These are phyloP conservation scores for Hypolimnas misippus DNA, from an alignment of 2,888 invertebrate species.

Conservation along the genomic window DNA sequence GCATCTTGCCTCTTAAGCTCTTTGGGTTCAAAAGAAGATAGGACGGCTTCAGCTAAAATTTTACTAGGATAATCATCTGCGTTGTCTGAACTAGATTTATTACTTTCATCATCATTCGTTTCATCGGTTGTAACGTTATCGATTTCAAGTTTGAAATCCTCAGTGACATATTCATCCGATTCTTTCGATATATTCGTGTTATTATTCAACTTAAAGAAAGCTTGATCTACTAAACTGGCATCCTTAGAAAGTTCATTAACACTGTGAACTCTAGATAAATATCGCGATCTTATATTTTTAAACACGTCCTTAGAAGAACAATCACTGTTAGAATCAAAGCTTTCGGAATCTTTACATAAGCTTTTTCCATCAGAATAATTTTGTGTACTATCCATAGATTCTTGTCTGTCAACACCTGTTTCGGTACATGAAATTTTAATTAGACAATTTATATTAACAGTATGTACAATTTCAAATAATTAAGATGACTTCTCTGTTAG, in stretches of 20 bases:
- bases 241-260: constrained; percentile 66
- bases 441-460: constrained; percentile 61
- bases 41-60: constrained; percentile 50
- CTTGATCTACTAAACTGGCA: constrained; percentile 65
- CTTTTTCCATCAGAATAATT: constrained; percentile 61
- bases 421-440: constrained; percentile 70
- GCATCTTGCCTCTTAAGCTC: constrained; percentile 67
- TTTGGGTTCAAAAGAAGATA: constrained; percentile 58
- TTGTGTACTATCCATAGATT: constrained; percentile 69
- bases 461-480: constrained; percentile 52
- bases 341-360: constrained; percentile 58
- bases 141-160: constrained; percentile 58
- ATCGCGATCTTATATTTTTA: constrained; percentile 72
- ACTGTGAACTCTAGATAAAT: constrained; percentile 73
- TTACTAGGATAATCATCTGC: constrained; percentile 43
- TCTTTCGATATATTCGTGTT: constrained; percentile 34
- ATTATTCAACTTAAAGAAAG: constrained; percentile 63
- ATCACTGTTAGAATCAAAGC: constrained; percentile 63
- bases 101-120: constrained; percentile 62
- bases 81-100: constrained; percentile 45
- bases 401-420: constrained; percentile 77
- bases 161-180: constrained; percentile 35
- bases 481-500: constrained; percentile 46
- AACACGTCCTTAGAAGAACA: constrained; percentile 67
- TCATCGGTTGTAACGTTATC: constrained; percentile 69